phyloP scores from a whole-genome alignment of 1,140 invertebrate genomes.

The Telenomus remus region DNA sequence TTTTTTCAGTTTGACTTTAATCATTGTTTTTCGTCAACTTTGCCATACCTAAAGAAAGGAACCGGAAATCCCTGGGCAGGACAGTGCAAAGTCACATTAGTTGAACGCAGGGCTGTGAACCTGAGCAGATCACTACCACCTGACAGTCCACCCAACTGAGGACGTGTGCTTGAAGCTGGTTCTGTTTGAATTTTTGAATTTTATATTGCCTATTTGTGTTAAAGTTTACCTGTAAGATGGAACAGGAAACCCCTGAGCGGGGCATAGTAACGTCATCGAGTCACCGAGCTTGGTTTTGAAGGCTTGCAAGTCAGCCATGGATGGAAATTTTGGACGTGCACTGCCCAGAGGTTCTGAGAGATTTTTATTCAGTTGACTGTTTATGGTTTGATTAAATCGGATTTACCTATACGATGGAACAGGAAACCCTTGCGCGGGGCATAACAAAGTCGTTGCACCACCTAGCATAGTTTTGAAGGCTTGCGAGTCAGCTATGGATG shows the following conservation, averaged over 20 bases:
- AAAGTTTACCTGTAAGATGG: constrained; percentile 79
- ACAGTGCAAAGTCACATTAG: constrained; percentile 76
- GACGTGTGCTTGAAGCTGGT: constrained; percentile 72
- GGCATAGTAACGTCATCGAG: constrained; percentile 77
- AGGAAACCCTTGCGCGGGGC: constrained; percentile 82
- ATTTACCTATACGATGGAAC: constrained; percentile 80
- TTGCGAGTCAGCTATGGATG: constrained; percentile 71
- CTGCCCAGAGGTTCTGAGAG: constrained; percentile 71
- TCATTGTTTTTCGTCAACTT: constrained; percentile 53
- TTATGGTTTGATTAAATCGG: no score
- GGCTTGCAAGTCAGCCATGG: constrained; percentile 69
- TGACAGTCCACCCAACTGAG: constrained; percentile 63
- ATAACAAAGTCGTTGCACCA: constrained; percentile 76
- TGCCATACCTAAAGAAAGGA: constrained; percentile 75
- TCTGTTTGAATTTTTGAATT: constrained; percentile 71
- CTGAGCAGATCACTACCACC: constrained; percentile 69
- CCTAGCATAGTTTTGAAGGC: constrained; percentile 67
- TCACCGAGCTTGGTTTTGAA: constrained; percentile 68
- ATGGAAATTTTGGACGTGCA: constrained; percentile 73
- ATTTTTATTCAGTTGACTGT: neutral
- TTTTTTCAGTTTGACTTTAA: constrained; percentile 59
- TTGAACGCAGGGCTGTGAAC: constrained; percentile 62
- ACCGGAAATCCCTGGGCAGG: constrained; percentile 79
- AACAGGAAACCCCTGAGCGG: constrained; percentile 81
- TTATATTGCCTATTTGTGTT: no score